Evolutionary conservation across 2,113 vertebrate genomes (phyloP).

Genomic region (Mastomys coucha): DNA sequence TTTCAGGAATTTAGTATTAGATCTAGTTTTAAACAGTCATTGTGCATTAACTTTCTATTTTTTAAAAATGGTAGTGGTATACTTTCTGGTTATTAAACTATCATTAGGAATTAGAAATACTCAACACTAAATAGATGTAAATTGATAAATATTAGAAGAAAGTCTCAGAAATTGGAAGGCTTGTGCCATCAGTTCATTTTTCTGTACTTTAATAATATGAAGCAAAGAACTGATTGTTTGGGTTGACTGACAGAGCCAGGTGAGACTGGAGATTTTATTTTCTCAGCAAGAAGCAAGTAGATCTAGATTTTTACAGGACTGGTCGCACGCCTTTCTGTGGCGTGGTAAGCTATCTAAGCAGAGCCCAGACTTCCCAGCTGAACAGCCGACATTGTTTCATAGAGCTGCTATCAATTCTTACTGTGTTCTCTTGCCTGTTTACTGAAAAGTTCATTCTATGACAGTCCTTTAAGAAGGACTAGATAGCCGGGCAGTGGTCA

Average conservation of each 20-base stretch:
- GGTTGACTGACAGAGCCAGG: neutral
- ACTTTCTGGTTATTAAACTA: neutral
- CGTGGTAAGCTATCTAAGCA: neutral
- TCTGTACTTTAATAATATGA: slow-evolving; percentile 19
- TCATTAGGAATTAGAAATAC: slow-evolving; percentile 29
- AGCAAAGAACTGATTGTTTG: neutral
- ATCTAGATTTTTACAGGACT: neutral
- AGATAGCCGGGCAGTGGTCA: neutral
- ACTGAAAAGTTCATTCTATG: neutral
- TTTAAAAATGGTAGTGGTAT: slow-evolving; percentile 56
- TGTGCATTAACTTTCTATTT: slow-evolving; percentile 11
- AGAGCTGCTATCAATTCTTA: neutral
- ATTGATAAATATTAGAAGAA: neutral
- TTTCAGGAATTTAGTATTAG: neutral
- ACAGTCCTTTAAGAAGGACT: neutral
- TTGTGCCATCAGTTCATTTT: slow-evolving; percentile 23
- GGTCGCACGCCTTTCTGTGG: neutral
- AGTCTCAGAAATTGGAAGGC: slow-evolving; percentile 24
- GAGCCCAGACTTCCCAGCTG: neutral
- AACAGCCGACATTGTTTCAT: neutral
- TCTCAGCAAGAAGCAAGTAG: neutral
- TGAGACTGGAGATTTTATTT: neutral
- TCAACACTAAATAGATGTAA: slow-evolving; percentile 13
- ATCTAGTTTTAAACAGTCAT: slow-evolving; percentile 9
- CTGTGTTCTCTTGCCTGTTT: neutral